Evolutionary conservation across 2,113 vertebrate species (phyloP).

Genomic region (Jaculus jaculus): DNA sequence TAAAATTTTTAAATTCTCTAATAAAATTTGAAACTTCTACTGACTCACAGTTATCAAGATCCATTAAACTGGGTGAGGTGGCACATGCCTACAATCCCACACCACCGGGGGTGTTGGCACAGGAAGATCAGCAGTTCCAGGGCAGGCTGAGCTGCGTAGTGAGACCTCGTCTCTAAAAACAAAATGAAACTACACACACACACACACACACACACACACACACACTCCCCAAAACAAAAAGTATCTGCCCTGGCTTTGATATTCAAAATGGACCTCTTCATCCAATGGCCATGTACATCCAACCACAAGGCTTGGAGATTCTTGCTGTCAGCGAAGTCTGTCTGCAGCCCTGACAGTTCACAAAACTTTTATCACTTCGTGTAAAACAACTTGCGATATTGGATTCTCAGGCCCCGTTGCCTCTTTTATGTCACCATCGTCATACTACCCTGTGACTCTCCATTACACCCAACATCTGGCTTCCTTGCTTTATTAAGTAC

Average conservation of each 20-base stretch:
- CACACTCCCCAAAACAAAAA: background rate
- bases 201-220: too few relatives aligned
- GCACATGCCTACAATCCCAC: background rate
- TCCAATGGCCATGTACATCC: background rate
- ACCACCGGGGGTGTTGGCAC: too few relatives aligned
- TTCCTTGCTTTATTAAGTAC: slow-evolving; percentile 57
- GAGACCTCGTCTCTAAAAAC: background rate
- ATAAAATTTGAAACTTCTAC: background rate
- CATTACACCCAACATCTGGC: slow-evolving; percentile 41
- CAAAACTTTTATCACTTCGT: background rate
- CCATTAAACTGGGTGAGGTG: background rate
- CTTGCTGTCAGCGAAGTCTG: background rate
- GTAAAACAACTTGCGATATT: background rate
- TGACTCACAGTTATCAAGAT: background rate
- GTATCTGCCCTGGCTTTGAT: background rate
- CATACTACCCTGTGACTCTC: slow-evolving; percentile 3
- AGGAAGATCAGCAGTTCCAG: background rate
- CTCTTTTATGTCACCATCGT: background rate
- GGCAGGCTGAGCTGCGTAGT: background rate
- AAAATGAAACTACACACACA: background rate
- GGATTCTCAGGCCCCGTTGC: background rate
- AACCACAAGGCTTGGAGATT: background rate
- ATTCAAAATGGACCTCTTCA: background rate
- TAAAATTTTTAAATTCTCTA: background rate
- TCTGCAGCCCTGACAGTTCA: background rate